Base-by-base conservation (phyloP, 2,888 invertebrate species). In the Dastarcus helophoroides region DNA sequence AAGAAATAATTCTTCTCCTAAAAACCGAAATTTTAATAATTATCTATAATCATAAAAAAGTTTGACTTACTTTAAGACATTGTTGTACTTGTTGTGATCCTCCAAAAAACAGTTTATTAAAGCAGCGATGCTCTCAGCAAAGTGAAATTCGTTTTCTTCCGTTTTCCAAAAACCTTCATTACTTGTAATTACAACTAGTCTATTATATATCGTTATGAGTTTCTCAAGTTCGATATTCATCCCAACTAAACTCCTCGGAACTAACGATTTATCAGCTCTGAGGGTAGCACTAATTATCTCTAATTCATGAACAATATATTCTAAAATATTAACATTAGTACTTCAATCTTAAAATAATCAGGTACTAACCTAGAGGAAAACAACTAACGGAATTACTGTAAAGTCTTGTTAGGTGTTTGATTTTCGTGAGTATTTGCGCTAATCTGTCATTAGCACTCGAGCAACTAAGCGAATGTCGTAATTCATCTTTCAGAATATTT, bases 111-210 rank as follows among this genome's bases (percentile, higher is more conserved):
- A 65, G 39, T 73, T 72, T 37, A 89, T 73, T 46, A 91, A 64
- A 42, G 73, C 68, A 33, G 78, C 76, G 13, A 84, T 75, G 3
- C 79, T 82, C 55, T 76, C 73, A 41, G 88, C 76, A 40, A 89
- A 68, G 66, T 91, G 89, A 54, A 80, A 77, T 59, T 90, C 88
- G 54, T 84, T 79, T 31, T 85, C 82, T 59, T 81, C 76, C 11
- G 77, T 76, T 35, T 82, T 72, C 90, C 91, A 93, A 46, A 80
- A 77, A 31, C 82, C 76, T 58, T 90, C 88, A 63, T 84, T 81
- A 12, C 41, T 37, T 8, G 52, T 44, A 53, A 78, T 76, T 41
- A 80, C 78, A 53, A 78, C 78, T 68, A 81, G 62, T 53, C 23
- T 76, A 48, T 85, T 82, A 58, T 91, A 91, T 39, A 85, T 77